A percentile compares a stretch with the other conserved stretches of the same genome.
These are phyloP conservation scores for Gastrophryne carolinensis DNA, from an alignment of 2,797 vertebrate species.

Conservation along the genomic window DNA sequence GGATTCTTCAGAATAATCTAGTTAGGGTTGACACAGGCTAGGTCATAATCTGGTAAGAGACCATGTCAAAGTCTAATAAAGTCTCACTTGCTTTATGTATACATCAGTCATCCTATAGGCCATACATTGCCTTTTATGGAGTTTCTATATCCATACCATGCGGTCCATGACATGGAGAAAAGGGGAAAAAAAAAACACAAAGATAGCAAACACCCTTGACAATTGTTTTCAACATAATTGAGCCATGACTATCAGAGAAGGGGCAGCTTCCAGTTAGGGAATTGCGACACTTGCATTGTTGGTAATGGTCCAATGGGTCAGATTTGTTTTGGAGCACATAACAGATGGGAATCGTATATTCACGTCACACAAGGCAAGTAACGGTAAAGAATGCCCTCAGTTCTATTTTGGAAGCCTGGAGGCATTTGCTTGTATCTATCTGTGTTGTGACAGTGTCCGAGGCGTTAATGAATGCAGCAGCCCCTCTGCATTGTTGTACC, in stretches of 20 bases:
- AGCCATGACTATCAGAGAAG: neutral
- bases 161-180: too few relatives aligned
- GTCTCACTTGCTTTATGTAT: too few relatives aligned
- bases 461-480: constrained; percentile 70
- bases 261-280: neutral
- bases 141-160: too few relatives aligned
- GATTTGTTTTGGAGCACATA: neutral
- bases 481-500: constrained; percentile 77
- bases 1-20: too few relatives aligned
- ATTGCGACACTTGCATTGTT: neutral
- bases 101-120: too few relatives aligned
- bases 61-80: too few relatives aligned
- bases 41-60: too few relatives aligned
- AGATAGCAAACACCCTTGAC: too few relatives aligned
- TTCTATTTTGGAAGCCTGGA: constrained; percentile 56
- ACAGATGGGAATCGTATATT: constrained; percentile 52
- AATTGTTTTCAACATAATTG: too few relatives aligned
- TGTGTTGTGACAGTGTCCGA: constrained; percentile 77
- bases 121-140: too few relatives aligned
- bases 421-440: constrained; percentile 72
- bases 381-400: constrained; percentile 63
- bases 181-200: too few relatives aligned
- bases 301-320: neutral
- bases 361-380: constrained; percentile 54
- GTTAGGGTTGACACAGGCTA: too few relatives aligned